Conservation (phyloP, 2,113 vertebrate genomes). For the Uropsilus gracilis region DNA sequence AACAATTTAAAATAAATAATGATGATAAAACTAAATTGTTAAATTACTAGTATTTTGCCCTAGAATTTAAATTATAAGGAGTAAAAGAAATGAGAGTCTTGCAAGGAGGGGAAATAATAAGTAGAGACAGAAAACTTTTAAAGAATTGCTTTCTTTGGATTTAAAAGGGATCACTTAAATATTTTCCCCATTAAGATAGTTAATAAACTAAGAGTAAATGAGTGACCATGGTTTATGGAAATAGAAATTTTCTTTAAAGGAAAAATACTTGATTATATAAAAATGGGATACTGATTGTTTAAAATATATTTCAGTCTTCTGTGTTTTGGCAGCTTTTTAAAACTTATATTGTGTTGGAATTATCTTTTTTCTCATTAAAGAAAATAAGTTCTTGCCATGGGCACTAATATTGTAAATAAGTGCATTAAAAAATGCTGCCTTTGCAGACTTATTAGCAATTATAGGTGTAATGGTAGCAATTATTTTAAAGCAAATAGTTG, state of each 20-base stretch:
- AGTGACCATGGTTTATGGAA: not conserved
- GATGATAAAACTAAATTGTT: conserved; percentile 6
- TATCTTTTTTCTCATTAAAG: not conserved
- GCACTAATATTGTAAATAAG: not conserved
- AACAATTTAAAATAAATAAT: not conserved
- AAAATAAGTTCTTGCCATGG: not conserved
- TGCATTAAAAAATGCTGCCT: not conserved
- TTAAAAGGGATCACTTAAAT: not conserved
- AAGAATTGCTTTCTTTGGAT: not conserved
- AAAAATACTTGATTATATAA: not conserved
- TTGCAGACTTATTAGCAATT: not conserved
- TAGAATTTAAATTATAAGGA: conserved; percentile 48
- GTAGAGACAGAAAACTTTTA: too few species aligned
- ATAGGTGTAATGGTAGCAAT: not conserved
- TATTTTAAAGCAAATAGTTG: not conserved
- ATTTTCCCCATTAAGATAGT: not conserved
- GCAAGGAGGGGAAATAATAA: too few species aligned
- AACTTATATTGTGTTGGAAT: not conserved
- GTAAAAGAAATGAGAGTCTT: not conserved
- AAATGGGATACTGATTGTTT: not conserved
- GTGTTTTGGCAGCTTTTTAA: not conserved
- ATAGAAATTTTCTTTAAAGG: not conserved
- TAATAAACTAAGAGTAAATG: not conserved
- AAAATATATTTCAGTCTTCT: not conserved
- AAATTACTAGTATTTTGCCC: conserved; percentile 29